Base-by-base conservation (phyloP, 2,113 vertebrate species). In the Rissa tridactyla region DNA sequence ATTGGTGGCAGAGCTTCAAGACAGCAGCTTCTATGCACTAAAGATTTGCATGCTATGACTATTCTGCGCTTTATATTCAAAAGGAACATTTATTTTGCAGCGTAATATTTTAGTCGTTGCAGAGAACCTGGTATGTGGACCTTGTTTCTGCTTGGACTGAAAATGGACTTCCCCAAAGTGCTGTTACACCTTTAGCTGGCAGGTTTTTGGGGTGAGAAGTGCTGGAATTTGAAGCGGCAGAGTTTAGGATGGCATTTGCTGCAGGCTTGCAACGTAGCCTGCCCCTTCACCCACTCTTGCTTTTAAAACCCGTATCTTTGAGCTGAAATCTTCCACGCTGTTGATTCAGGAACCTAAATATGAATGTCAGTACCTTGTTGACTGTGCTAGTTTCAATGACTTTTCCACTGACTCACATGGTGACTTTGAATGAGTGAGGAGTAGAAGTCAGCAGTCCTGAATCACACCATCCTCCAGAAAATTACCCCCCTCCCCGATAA, bases 361-460 rank as follows among this genome's bases (percentile, higher is more conserved):
- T 16, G 84, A 94, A 72, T 65, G 44, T 70, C 4, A 11, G 78
- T 91, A 82, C 86, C 75, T 77, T 87, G 86, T 92, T 97, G 77
- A 69, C 78, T 89, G 42, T 83, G 58, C 32, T 85, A 8, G 78
- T 91, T 82, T 94, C 60, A 90, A 15, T 92, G 82, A 89, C 78
- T 97, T 95, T 96, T 94, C 78, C 91, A 95, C 73, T 95, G 96
- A 97, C 91, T 97, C 96, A 96, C 86, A 57, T 5, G 13, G 83
- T 94, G 94, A 95, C 91, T 94, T 94, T 71, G 88, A 90, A 84
- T 91, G 86, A 97, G 69, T 71, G 83, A 89, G 81, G 66, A 94
- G 26, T 91, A 19, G 91, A 96, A 96, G 61, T 92, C 83, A 88
- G 88, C 77, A 76, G 69, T 82, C 91, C 70, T 96, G 97, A 97